Base-by-base conservation (phyloP, 2,797 vertebrate genomes). In the Miichthys miiuy region DNA sequence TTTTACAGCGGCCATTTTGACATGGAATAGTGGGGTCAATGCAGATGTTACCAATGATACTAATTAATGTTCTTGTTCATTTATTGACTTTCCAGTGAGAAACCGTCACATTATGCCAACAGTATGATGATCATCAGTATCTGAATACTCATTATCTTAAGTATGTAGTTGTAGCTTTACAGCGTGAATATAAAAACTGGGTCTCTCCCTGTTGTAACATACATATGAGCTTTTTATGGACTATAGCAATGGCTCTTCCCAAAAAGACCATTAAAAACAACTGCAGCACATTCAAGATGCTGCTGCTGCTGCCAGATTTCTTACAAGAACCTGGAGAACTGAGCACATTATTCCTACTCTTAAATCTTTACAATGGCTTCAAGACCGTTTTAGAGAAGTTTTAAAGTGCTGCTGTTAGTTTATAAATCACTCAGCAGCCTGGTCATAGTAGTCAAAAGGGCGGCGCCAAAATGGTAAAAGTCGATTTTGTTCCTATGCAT, bases 391-490 rank as follows among this genome's bases (percentile, higher is more conserved):
- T 11, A 34, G 38, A 61, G 13, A 38, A 51, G 63, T 68, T 57
- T 72, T 67, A 69, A 78, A 72, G 55, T 20, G 54, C 57, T 65
- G 66, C 67, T 61, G 61, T 41, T 11, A 13, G 63, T 72, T 62
- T 25, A 67, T 78, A 79, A 86, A 83, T 75, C 81, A 65, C 63
- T 72, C 71, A 54, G 78, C 66, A 11, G 68, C 46, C 7, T 16
- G 9, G 46, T 48, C 25, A 5, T 7, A 10, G 50, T 17, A 18
- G 48, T 57, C 58, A 20, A 20, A 25, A 57, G 4, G 12, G 41
- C 71, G 8, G 46, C 0, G 25, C 2, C 54, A 12, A 44, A 73
- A 42, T 1, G n/a, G 2, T 51, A 17, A 62, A 52, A 46, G 18
- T 27, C 34, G 1, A 13, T 57, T 68, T 17, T 52, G 18, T 8